Percentiles rank a stretch among this genome's conserved stretches.
Evolutionary conservation across 2,113 vertebrate species (phyloP).

Genomic region (Elephantulus edwardii): DNA sequence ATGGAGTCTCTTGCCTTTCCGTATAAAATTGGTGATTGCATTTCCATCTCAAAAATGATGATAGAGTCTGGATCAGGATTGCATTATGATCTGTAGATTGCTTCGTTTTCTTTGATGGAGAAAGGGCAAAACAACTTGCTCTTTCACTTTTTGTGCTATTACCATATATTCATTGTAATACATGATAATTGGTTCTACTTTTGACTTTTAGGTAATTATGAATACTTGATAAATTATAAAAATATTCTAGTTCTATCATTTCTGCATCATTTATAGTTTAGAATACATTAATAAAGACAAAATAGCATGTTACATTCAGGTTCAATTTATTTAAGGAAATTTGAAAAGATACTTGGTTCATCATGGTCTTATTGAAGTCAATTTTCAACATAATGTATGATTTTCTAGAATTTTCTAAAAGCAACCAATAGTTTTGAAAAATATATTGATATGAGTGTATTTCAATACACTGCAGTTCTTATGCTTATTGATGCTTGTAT

Average conservation of each 20-base stretch:
- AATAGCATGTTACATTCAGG: background rate
- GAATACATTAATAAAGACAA: background rate
- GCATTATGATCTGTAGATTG: too few relatives aligned
- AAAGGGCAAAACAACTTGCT: background rate
- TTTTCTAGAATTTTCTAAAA: background rate
- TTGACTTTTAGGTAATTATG: too few relatives aligned
- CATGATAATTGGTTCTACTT: too few relatives aligned
- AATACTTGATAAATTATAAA: background rate
- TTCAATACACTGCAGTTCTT: background rate
- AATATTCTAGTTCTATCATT: background rate
- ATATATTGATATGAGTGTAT: background rate
- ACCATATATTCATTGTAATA: background rate
- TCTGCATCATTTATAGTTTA: background rate
- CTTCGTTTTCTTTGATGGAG: conserved; percentile 16
- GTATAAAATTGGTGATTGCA: too few relatives aligned
- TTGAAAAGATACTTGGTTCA: background rate
- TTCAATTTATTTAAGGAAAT: background rate
- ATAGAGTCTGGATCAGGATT: too few relatives aligned
- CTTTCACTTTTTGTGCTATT: background rate
- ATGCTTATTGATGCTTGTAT: rapidly evolving
- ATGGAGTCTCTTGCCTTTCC: too few relatives aligned
- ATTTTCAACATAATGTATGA: background rate
- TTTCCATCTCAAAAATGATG: too few relatives aligned
- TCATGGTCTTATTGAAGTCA: background rate
- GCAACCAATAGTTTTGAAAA: background rate